phyloP scores from a whole-genome alignment of 2,888 invertebrate species.

The Cataglyphis cursor region DNA sequence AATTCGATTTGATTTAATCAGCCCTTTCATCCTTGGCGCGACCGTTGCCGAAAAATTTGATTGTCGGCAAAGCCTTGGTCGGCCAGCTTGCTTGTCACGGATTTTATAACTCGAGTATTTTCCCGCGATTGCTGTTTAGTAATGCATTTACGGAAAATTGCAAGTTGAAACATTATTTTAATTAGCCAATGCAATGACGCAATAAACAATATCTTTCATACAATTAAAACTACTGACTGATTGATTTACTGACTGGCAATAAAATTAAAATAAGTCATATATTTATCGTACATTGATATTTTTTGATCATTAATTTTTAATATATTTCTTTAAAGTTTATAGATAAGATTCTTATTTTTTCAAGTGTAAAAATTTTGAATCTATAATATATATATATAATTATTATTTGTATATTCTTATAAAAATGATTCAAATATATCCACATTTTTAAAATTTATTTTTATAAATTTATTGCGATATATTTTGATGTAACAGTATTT shows the following conservation, averaged over 20 bases:
- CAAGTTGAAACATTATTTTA: constrained; percentile 25
- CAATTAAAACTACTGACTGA: constrained; percentile 28
- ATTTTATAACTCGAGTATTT: constrained; percentile 53
- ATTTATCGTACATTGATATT: neutral
- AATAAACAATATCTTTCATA: constrained; percentile 25
- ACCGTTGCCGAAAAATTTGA: constrained; percentile 66
- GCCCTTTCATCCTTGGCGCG: constrained; percentile 57
- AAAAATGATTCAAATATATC: neutral
- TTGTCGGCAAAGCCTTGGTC: constrained; percentile 48
- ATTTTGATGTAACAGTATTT: neutral
- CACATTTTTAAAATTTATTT: neutral
- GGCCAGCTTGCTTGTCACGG: constrained; percentile 53
- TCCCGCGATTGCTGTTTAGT: constrained; percentile 30
- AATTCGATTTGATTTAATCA: constrained; percentile 73
- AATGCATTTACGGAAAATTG: constrained; percentile 44
- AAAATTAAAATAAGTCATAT: constrained; percentile 4
- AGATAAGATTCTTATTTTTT: neutral
- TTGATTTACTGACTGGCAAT: neutral
- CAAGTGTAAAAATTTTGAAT: neutral
- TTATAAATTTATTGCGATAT: neutral
- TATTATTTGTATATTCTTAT: neutral
- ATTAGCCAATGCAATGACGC: constrained; percentile 5
- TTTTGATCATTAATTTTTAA: neutral
- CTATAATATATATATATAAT: neutral
- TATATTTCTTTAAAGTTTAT: neutral